These are phyloP conservation scores for Geococcyx californianus DNA, from an alignment of 2,113 vertebrate genomes.

Conservation along the genomic window DNA sequence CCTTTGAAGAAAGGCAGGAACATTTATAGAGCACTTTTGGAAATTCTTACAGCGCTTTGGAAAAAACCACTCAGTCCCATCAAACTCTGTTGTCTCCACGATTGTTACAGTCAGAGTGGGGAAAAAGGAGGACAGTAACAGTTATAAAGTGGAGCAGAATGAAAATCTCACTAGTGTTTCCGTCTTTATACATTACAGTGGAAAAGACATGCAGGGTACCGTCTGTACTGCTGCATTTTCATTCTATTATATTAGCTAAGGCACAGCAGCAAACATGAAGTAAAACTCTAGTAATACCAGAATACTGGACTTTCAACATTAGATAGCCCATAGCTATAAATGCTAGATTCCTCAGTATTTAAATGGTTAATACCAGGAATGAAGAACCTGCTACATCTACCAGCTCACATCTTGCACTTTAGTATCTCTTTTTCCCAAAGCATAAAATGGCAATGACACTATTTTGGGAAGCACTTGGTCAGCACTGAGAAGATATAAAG, in stretches of 20 bases:
- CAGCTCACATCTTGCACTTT: neutral
- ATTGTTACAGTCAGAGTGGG: neutral
- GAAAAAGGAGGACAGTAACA: slow-evolving; percentile 14
- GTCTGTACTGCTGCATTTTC: neutral
- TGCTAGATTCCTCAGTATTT: neutral
- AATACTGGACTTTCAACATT: neutral
- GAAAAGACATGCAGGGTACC: neutral
- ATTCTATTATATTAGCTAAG: neutral
- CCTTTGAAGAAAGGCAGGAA: neutral
- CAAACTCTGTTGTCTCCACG: neutral
- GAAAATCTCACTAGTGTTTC: neutral
- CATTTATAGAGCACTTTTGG: neutral
- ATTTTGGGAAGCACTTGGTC: neutral
- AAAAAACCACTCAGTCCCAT: neutral
- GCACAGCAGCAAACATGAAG: neutral
- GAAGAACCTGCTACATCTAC: neutral
- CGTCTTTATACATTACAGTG: neutral
- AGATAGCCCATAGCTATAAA: neutral
- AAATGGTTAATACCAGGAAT: neutral
- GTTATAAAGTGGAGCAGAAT: neutral
- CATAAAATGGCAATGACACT: neutral
- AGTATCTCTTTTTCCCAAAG: neutral
- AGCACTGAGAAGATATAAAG: neutral
- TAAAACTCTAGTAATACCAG: neutral
- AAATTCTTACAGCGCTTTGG: neutral